A percentile compares a stretch with the other conserved stretches of the same genome.
Evolutionary conservation across 2,113 vertebrate species (phyloP).

Genomic region (Xyrauchen texanus): DNA sequence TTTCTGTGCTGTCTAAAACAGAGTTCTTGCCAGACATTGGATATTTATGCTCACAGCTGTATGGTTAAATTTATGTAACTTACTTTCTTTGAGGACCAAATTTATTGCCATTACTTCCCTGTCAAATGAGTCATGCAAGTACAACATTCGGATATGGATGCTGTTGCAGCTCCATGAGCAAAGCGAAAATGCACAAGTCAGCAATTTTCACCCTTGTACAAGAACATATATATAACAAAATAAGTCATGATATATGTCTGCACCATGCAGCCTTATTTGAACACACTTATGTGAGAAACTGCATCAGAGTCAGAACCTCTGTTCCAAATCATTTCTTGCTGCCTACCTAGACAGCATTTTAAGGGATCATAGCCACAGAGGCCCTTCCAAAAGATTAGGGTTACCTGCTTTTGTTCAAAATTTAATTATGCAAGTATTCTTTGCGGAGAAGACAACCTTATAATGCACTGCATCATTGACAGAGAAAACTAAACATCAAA

Average conservation of each 20-base stretch:
- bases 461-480: no score
- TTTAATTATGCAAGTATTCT: neutral
- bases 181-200: conserved; percentile 52
- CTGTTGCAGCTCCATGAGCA: conserved; percentile 20
- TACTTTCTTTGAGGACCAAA: conserved; percentile 28
- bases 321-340: no score
- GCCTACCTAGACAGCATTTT: no score
- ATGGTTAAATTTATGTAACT: conserved; percentile 25
- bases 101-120: conserved; percentile 52
- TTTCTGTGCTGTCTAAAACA: conserved; percentile 32
- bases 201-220: conserved; percentile 38
- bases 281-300: conserved; percentile 12
- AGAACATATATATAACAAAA: no score
- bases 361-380: no score
- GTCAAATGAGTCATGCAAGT: conserved; percentile 57
- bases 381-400: no score
- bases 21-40: conserved; percentile 28
- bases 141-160: conserved; percentile 46
- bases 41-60: conserved; percentile 53
- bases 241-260: neutral
- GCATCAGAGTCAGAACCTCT: no score
- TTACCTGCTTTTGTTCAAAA: neutral
- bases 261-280: neutral
- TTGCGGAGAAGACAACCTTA: no score
- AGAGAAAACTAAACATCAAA: no score